Base-by-base conservation (phyloP, 1,140 invertebrate genomes). In the Ips typographus region DNA sequence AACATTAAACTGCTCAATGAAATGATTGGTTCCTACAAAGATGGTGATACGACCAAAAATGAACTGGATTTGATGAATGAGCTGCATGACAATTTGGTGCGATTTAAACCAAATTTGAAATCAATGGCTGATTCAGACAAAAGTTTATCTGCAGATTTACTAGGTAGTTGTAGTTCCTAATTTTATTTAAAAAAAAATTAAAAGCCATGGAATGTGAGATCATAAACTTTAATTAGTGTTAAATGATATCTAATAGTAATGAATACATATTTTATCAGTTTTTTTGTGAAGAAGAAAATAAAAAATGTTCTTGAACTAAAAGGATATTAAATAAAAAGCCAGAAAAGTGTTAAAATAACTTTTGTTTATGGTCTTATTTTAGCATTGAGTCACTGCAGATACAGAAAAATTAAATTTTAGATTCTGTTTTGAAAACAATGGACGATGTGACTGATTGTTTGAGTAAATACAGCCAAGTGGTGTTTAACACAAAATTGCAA, bases 21-120 rank as follows among this genome's bases (percentile, higher is more conserved):
- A 81, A 96, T 98, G 94, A 80, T 96, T 52, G 86, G 88, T 71
- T 88, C 88, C 39, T 93, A 87, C 74, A 84, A 83, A 74, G 80
- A 84, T 1, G 84, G 81, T 22, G 80, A 85, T 52, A 86, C 87
- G 3, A 88, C 88, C 0, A 76, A 82, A 1, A 89, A 90, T 76
- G 93, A 95, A 76, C 83, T 91, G 67, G 93, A 95, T 77, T 85
- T 95, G 40, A 93, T 98, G 77, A 90, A 91, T 77, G 94, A 97
- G 80, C 82, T 98, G 40, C 88, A 90, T 79, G 86, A 91, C 65
- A 89, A 87, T 66, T 93, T 95, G 77, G 86, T 90, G 70, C 85
- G 90, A 69, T 83, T 94, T 55, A 83, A 92, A 70, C 90, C 92
- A 2, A 91, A 65, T 41, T 66, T 71, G 39, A 66, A 55, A 61